phyloP scores from a whole-genome alignment of 2,888 invertebrate species.

The Cylindroiulus punctatus region DNA sequence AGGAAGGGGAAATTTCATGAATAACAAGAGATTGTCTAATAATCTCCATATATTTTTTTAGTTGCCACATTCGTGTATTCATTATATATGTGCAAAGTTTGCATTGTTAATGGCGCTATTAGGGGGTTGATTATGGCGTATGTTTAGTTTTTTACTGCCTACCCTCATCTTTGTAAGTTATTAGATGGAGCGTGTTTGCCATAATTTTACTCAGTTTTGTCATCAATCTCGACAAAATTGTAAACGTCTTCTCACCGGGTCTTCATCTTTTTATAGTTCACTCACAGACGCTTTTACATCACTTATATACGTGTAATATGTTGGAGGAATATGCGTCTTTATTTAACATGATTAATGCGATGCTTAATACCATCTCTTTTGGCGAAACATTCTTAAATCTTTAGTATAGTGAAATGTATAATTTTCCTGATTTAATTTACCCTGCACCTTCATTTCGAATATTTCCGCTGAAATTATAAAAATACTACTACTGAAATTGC shows the following conservation, averaged over 20 bases:
- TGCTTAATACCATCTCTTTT: not conserved
- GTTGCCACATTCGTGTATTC: slow-evolving; percentile 5
- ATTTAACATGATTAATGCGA: not conserved
- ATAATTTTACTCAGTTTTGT: slow-evolving; percentile 13
- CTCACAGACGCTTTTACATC: not conserved
- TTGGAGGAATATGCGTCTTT: not conserved
- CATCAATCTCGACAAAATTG: slow-evolving; percentile 23
- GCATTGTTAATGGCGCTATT: slow-evolving; percentile 38
- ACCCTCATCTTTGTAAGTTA: slow-evolving; percentile 35
- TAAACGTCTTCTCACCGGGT: slow-evolving; percentile 16
- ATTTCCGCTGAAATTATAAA: too few relatives aligned
- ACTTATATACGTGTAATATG: too few relatives aligned
- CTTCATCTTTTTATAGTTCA: slow-evolving; percentile 1
- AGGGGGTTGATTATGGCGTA: slow-evolving; percentile 11
- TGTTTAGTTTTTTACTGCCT: slow-evolving; percentile 20
- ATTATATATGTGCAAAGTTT: slow-evolving; percentile 24
- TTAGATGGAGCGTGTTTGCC: slow-evolving; percentile 33
- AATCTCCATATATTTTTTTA: slow-evolving; percentile 12
- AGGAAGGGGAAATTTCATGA: not conserved
- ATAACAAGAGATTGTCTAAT: not conserved
- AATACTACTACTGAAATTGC: too few relatives aligned
- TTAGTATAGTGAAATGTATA: not conserved
- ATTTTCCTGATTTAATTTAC: not conserved
- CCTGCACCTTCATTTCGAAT: not conserved
- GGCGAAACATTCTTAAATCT: not conserved